A percentile compares a stretch with the other conserved stretches of the same genome.
These are phyloP conservation scores for Gephyroberyx darwinii DNA, from an alignment of 2,797 vertebrate species.

Conservation along the genomic window DNA sequence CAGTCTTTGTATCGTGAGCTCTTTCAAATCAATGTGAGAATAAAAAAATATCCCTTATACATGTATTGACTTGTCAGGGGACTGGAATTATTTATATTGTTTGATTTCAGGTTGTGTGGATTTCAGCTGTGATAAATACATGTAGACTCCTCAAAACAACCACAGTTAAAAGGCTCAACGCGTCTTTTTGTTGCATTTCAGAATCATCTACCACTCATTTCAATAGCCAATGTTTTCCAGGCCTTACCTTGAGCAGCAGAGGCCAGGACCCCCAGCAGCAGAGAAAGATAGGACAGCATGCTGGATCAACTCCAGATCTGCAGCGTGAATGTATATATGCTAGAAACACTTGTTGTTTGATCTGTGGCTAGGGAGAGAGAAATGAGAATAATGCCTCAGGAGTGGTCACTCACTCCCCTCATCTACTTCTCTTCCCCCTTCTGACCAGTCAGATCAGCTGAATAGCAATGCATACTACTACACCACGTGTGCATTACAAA, in stretches of 20 bases:
- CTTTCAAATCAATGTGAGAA: not conserved
- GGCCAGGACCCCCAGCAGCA: slow-evolving; percentile 69
- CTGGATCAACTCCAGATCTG: slow-evolving; percentile 63
- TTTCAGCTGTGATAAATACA: not conserved
- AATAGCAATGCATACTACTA: not conserved
- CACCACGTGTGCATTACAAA: not conserved
- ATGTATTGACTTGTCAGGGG: not conserved
- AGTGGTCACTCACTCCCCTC: slow-evolving; percentile 25
- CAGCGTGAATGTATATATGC: slow-evolving; percentile 24
- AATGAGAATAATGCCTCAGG: slow-evolving; percentile 36
- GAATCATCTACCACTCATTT: not conserved
- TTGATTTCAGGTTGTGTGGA: not conserved
- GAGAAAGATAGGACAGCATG: slow-evolving; percentile 68
- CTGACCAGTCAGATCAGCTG: not conserved
- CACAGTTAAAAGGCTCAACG: not conserved
- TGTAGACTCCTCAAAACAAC: not conserved
- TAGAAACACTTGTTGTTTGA: slow-evolving; percentile 18
- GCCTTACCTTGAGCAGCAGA: slow-evolving; percentile 69
- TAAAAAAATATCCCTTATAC: not conserved
- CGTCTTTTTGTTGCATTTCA: not conserved
- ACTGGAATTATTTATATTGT: not conserved
- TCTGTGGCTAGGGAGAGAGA: slow-evolving; percentile 31
- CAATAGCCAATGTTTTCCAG: not conserved
- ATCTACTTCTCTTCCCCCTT: slow-evolving; percentile 52
- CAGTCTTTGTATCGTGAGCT: not conserved